Evolutionary conservation across 2,888 invertebrate genomes (phyloP).

Genomic region (Noctua comes): DNA sequence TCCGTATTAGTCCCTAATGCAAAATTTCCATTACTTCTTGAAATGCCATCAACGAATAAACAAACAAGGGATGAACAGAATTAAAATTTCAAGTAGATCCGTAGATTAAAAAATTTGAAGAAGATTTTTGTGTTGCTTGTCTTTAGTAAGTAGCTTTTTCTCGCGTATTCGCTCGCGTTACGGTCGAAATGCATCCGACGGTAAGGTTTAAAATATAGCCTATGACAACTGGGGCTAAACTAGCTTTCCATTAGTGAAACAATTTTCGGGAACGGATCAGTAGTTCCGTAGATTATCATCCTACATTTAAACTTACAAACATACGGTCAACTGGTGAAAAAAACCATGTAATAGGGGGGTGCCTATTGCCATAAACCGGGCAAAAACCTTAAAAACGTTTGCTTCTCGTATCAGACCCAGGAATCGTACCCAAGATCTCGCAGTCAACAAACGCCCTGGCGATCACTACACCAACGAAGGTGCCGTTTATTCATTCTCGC

Average conservation of each 20-base stretch:
- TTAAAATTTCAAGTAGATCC: conserved; percentile 18
- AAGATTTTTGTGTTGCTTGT: background rate
- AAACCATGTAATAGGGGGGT: background rate
- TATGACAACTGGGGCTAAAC: too few species aligned
- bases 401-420: too few species aligned
- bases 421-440: background rate
- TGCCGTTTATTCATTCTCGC: conserved; percentile 17
- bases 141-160: background rate
- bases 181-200: background rate
- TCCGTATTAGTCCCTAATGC: conserved; percentile 48
- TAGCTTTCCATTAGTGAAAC: too few species aligned
- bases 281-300: too few species aligned
- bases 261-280: background rate
- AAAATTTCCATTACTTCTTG: conserved; percentile 43
- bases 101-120: conserved; percentile 7
- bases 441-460: background rate
- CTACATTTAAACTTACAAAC: background rate
- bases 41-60: conserved; percentile 33
- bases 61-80: conserved; percentile 1
- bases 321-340: background rate
- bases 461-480: background rate
- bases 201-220: too few species aligned
- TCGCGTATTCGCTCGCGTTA: background rate
- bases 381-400: too few species aligned
- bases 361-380: too few species aligned